Percentiles rank a stretch among this genome's conserved stretches.
These are phyloP conservation scores for Megaceryle torquata DNA, from an alignment of 2,113 vertebrate genomes.

Conservation along the genomic window DNA sequence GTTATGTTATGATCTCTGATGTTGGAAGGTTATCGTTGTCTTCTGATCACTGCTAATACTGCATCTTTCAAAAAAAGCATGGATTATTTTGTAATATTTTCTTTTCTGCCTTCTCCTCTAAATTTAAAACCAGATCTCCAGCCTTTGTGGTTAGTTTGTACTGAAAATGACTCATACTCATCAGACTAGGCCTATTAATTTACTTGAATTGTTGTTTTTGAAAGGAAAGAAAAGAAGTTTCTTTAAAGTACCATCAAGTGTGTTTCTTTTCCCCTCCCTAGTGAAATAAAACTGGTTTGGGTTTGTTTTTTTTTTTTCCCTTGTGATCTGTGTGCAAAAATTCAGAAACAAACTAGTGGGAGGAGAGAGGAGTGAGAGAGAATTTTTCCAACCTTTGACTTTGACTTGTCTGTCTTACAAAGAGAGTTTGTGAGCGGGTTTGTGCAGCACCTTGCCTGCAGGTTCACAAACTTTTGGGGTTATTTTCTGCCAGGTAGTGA, in stretches of 20 bases:
- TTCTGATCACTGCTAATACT: not conserved
- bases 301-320: not conserved
- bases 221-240: not conserved
- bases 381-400: conserved; percentile 5
- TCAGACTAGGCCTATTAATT: conserved; percentile 1
- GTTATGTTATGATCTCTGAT: not conserved
- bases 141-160: conserved; percentile 17
- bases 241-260: conserved; percentile 13
- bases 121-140: conserved; percentile 2
- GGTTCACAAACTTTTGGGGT: not conserved
- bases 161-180: conserved; percentile 19
- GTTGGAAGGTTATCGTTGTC: not conserved
- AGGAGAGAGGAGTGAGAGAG: not conserved
- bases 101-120: not conserved
- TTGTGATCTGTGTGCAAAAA: not conserved
- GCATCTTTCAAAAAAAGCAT: not conserved
- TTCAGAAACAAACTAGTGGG: conserved; percentile 20
- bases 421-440: not conserved
- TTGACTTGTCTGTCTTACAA: not conserved
- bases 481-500: not conserved
- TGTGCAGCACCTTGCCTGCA: not conserved
- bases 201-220: conserved; percentile 17
- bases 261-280: not conserved
- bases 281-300: not conserved
- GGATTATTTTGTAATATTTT: not conserved